These are phyloP conservation scores for Hydropsyche tenuis DNA, from an alignment of 1,140 invertebrate species.

Conservation along the genomic window DNA sequence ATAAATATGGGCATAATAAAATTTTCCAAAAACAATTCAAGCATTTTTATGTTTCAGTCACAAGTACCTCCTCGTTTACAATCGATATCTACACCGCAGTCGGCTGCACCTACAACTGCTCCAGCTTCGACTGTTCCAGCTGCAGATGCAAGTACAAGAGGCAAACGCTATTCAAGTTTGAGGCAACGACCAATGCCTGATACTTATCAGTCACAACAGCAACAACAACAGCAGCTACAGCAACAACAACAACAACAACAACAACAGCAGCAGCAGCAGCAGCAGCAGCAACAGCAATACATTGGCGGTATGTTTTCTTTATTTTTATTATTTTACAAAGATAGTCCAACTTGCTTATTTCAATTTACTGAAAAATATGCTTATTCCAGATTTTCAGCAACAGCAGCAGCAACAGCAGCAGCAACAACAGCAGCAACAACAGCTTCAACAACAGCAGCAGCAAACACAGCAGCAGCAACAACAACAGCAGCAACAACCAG, in stretches of 20 bases:
- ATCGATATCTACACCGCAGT: not conserved
- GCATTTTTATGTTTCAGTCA: constrained; percentile 2
- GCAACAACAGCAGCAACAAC: constrained; percentile 20
- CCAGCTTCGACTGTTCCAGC: constrained; percentile 47
- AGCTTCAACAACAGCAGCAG: constrained; percentile 7
- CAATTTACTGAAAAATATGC: not conserved
- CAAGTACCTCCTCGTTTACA: constrained; percentile 42
- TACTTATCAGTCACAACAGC: constrained; percentile 55
- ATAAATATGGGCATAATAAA: not conserved
- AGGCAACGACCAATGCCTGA: constrained; percentile 68
- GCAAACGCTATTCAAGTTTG: constrained; percentile 80
- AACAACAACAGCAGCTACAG: no score
- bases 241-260: no score
- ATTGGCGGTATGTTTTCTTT: constrained; percentile 9
- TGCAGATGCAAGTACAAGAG: constrained; percentile 61
- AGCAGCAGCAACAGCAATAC: constrained; percentile 46
- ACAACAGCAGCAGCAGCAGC: not conserved
- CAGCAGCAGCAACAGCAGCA: not conserved
- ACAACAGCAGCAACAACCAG: not conserved
- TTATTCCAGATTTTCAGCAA: constrained; percentile 40
- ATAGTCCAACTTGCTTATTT: not conserved
- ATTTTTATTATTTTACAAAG: not conserved
- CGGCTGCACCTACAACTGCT: not conserved
- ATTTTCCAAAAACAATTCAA: not conserved
- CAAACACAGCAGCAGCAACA: not conserved